Evolutionary conservation across 2,888 invertebrate genomes (phyloP).

Genomic region (Drosophila picticornis): DNA sequence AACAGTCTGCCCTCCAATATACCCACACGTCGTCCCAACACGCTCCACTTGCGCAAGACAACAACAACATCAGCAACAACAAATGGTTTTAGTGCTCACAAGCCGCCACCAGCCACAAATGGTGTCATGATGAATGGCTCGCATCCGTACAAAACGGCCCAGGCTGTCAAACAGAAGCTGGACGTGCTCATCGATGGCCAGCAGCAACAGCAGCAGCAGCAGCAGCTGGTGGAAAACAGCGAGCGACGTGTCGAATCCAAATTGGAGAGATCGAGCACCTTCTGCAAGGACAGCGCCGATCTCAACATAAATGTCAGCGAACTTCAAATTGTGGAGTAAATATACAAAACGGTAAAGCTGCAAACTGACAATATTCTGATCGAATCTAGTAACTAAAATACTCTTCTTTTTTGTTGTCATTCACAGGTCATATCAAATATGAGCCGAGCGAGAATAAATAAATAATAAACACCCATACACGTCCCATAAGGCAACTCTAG

Average conservation of each 20-base stretch:
- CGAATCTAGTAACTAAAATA: not conserved
- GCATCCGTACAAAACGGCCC: conserved; percentile 70
- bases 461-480: conserved; percentile 59
- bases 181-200: conserved; percentile 81
- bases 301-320: conserved; percentile 80
- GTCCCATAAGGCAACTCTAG: conserved; percentile 83
- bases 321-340: conserved; percentile 84
- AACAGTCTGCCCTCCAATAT: conserved; percentile 83
- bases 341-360: conserved; percentile 19
- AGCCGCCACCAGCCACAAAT: conserved; percentile 42
- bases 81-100: conserved; percentile 44
- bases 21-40: conserved; percentile 83
- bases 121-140: conserved; percentile 64
- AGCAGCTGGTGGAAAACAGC: conserved; percentile 11
- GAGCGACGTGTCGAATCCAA: conserved; percentile 76
- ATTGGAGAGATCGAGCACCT: conserved; percentile 85
- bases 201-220: conserved; percentile 25
- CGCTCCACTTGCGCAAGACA: conserved; percentile 81
- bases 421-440: conserved; percentile 70
- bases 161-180: conserved; percentile 82
- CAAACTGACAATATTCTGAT: not conserved
- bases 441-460: conserved; percentile 43
- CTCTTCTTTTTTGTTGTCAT: not conserved
- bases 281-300: conserved; percentile 85
- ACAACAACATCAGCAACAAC: conserved; percentile 34